These are phyloP conservation scores for Phymastichus coffea DNA, from an alignment of 1,140 invertebrate species.

Conservation along the genomic window DNA sequence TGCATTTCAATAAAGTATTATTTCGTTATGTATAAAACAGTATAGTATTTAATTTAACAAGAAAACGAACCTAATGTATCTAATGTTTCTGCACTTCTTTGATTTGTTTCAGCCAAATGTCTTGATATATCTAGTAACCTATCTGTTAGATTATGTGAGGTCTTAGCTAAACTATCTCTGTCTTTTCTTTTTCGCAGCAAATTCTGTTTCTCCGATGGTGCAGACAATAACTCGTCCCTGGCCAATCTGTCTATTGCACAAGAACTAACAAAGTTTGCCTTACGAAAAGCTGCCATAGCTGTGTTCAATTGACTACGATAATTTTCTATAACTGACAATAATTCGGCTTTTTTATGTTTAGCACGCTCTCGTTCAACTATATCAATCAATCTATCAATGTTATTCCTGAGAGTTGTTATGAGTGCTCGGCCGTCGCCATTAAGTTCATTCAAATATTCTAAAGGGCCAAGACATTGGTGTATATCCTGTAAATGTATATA, in stretches of 20 bases:
- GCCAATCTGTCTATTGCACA: constrained; percentile 73
- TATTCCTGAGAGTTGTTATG: constrained; percentile 65
- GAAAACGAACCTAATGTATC: constrained; percentile 67
- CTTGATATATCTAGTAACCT: constrained; percentile 80
- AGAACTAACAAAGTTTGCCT: constrained; percentile 73
- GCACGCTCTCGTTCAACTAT: constrained; percentile 63
- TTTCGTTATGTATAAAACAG: constrained; percentile 5
- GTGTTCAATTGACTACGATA: constrained; percentile 70
- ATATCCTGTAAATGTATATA: constrained; percentile 60
- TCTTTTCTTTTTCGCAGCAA: constrained; percentile 66
- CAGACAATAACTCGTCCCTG: constrained; percentile 67
- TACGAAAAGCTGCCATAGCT: constrained; percentile 72
- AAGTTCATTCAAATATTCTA: constrained; percentile 68
- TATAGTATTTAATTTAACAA: constrained; percentile 1
- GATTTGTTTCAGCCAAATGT: constrained; percentile 81
- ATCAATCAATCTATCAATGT: constrained; percentile 67
- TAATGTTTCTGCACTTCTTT: constrained; percentile 81
- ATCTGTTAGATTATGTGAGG: constrained; percentile 75
- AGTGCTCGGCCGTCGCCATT: constrained; percentile 72
- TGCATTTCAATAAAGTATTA: constrained; percentile 25
- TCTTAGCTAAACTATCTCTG: constrained; percentile 65
- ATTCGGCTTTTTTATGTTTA: constrained; percentile 63
- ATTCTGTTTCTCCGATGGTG: constrained; percentile 60
- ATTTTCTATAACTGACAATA: constrained; percentile 65
- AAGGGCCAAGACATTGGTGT: constrained; percentile 65